These are phyloP conservation scores for Drosophila arawakana DNA, from an alignment of 1,140 invertebrate species.

Conservation along the genomic window DNA sequence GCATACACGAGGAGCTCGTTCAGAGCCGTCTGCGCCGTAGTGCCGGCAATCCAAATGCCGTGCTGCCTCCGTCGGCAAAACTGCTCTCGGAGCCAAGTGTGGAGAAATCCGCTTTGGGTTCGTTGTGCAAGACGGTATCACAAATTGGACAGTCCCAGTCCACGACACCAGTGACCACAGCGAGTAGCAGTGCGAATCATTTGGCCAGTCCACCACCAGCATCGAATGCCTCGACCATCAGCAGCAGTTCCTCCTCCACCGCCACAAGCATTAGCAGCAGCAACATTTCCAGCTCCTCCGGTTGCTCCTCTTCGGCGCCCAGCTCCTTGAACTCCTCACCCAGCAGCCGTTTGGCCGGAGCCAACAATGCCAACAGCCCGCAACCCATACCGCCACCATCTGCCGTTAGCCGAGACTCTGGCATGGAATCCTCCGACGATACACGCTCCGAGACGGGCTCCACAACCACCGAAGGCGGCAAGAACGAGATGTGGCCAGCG, in stretches of 20 bases:
- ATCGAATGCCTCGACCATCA: conserved; percentile 74
- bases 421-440: conserved; percentile 84
- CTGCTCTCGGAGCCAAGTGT: conserved; percentile 35
- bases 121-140: conserved; percentile 87
- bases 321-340: conserved; percentile 80
- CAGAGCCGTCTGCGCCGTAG: conserved; percentile 75
- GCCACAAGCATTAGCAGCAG: conserved; percentile 50
- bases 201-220: conserved; percentile 74
- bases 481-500: conserved; percentile 91
- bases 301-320: conserved; percentile 68
- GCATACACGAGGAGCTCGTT: conserved; percentile 83
- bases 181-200: conserved; percentile 67
- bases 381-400: conserved; percentile 83
- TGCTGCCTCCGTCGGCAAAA: conserved; percentile 54
- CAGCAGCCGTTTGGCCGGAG: conserved; percentile 59
- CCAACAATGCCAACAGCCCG: conserved; percentile 67
- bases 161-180: conserved; percentile 34
- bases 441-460: conserved; percentile 83
- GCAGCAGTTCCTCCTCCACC: conserved; percentile 56
- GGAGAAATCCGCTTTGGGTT: conserved; percentile 85
- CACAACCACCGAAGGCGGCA: conserved; percentile 80
- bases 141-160: conserved; percentile 86
- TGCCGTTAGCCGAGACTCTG: conserved; percentile 76
- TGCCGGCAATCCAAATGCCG: conserved; percentile 29
- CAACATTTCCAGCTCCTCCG: conserved; percentile 57